These are phyloP conservation scores for Prorops nasuta DNA, from an alignment of 1,140 invertebrate species.

Conservation along the genomic window DNA sequence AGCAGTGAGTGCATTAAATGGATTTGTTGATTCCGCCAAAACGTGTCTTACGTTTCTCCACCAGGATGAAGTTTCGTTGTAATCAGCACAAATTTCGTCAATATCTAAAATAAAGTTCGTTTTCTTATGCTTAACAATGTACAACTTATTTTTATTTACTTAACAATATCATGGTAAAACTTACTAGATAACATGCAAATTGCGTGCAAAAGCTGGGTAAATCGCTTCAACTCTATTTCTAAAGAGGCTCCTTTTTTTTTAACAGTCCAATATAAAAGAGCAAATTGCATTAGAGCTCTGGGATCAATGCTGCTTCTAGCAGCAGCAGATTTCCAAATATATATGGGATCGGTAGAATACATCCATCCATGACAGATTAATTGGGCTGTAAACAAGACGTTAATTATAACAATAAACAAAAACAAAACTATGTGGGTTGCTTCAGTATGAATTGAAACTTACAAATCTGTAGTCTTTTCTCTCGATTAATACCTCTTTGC, in stretches of 20 bases:
- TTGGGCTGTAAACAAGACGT: slow-evolving; percentile 53
- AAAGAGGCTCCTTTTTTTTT: slow-evolving; percentile 45
- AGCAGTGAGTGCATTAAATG: slow-evolving; percentile 70
- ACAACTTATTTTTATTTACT: neutral
- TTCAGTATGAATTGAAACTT: too few relatives aligned
- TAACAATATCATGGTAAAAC: slow-evolving; percentile 10
- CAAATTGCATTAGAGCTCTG: slow-evolving; percentile 62
- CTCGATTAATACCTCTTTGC: slow-evolving; percentile 34
- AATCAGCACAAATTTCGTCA: slow-evolving; percentile 55
- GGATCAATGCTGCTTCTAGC: slow-evolving; percentile 59
- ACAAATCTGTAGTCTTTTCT: slow-evolving; percentile 44
- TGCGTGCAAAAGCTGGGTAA: slow-evolving; percentile 51
- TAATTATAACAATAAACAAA: slow-evolving; percentile 45
- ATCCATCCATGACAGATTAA: slow-evolving; percentile 65
- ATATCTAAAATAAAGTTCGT: slow-evolving; percentile 24
- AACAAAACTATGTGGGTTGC: too few relatives aligned
- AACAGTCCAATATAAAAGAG: slow-evolving; percentile 68
- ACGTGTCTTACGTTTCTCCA: slow-evolving; percentile 72
- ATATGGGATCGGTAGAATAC: slow-evolving; percentile 52
- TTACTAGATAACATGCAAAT: slow-evolving; percentile 52
- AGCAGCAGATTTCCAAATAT: slow-evolving; percentile 56
- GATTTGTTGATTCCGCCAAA: slow-evolving; percentile 68
- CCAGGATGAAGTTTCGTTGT: slow-evolving; percentile 70
- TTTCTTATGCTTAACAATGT: too few relatives aligned
- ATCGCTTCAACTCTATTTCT: slow-evolving; percentile 51